A percentile compares a stretch with the other conserved stretches of the same genome.
Evolutionary conservation across 2,797 vertebrate species (phyloP).

Genomic region (Notoglanidium macrostoma): DNA sequence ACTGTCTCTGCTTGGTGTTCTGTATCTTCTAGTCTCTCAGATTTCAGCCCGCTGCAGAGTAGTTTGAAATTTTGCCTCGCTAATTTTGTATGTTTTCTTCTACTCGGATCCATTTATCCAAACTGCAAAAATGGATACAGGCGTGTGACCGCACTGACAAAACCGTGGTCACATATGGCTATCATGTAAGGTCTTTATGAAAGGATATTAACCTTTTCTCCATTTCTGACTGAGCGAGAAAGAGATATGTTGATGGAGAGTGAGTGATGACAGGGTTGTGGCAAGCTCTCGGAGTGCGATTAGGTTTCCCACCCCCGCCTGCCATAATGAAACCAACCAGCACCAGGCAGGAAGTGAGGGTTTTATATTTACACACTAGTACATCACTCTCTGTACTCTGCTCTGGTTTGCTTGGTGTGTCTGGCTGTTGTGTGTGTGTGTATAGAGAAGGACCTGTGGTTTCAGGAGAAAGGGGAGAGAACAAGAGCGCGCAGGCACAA

Average conservation of each 20-base stretch:
- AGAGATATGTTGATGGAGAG: slow-evolving; percentile 43
- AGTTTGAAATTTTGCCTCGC: slow-evolving; percentile 27
- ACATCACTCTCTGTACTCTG: slow-evolving; percentile 64
- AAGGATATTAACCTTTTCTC: slow-evolving; percentile 40
- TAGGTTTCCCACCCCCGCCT: slow-evolving; percentile 68
- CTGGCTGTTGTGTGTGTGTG: slow-evolving; percentile 30
- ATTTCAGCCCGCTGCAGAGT: neutral
- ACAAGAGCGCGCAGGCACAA: slow-evolving; percentile 12
- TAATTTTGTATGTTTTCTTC: slow-evolving; percentile 36
- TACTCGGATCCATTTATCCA: slow-evolving; percentile 3
- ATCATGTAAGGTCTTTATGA: slow-evolving; percentile 31
- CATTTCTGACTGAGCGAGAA: slow-evolving; percentile 29
- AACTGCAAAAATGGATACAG: slow-evolving; percentile 27
- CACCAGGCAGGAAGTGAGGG: slow-evolving; percentile 70
- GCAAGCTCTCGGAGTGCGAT: slow-evolving; percentile 67
- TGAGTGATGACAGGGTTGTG: slow-evolving; percentile 56
- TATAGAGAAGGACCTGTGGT: slow-evolving; percentile 29
- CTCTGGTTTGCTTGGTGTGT: slow-evolving; percentile 35
- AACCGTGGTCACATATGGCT: slow-evolving; percentile 30
- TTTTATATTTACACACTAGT: slow-evolving; percentile 74
- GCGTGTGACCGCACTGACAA: slow-evolving; percentile 14
- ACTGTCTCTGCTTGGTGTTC: slow-evolving; percentile 36
- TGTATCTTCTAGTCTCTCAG: slow-evolving; percentile 41
- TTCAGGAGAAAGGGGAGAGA: slow-evolving; percentile 24
- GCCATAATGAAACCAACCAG: slow-evolving; percentile 66